Conservation (phyloP, 2,797 vertebrate species). For the Gymnoscopelus microlampas region DNA sequence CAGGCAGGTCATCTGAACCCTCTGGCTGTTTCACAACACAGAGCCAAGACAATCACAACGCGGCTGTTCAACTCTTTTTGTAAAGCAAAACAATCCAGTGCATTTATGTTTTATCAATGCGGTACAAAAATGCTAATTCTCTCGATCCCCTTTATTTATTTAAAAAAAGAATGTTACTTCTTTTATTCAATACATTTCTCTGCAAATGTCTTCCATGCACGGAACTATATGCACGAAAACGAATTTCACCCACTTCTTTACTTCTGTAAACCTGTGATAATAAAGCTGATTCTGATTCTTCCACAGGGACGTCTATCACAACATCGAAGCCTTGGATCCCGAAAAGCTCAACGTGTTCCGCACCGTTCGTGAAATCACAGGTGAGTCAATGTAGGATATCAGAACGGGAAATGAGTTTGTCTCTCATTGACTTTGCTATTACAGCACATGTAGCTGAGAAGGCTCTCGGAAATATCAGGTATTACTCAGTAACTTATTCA, state of each 20-base stretch:
- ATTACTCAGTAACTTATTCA: background rate
- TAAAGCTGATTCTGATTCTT: no score
- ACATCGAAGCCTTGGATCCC: conserved; percentile 93
- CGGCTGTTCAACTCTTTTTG: background rate
- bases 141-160: background rate
- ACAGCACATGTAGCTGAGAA: background rate
- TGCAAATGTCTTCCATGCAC: conserved; percentile 19
- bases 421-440: background rate
- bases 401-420: background rate
- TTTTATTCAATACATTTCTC: no score
- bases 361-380: conserved; percentile 96
- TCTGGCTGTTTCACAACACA: background rate
- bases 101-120: background rate
- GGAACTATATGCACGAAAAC: no score
- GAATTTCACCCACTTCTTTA: no score
- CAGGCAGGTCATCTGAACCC: no score
- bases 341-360: conserved; percentile 95
- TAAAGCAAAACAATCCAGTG: background rate
- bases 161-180: no score
- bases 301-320: conserved; percentile 93
- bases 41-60: background rate
- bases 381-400: conserved; percentile 67
- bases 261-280: no score
- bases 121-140: background rate
- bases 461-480: background rate